Base-by-base conservation (phyloP, 2,797 vertebrate genomes). In the Dendrocincla tyrannina region DNA sequence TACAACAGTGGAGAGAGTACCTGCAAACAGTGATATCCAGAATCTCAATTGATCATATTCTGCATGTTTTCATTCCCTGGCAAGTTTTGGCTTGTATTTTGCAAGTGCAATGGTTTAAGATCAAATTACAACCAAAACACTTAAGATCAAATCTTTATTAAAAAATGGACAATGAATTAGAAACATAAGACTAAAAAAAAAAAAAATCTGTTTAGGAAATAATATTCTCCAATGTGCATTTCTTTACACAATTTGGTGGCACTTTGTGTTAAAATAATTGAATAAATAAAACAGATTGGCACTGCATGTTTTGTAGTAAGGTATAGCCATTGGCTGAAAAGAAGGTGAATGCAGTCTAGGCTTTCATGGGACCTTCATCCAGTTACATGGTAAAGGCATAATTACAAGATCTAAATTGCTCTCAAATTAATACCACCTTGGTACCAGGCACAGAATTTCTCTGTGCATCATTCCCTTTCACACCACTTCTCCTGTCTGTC, bases 21-120 rank as follows among this genome's bases (percentile, higher is more conserved):
- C 92, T 70, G 63, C 52, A 82, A 60, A 32, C 14, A n/a, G n/a
- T 58, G 82, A 93, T 46, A 75, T 5, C 42, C 74, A 96, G 63
- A 85, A 82, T 63, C 37, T 27, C 41, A 86, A 2, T 28, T 83
- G 74, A 76, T 82, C 8, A 9, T 23, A 58, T 62, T 66, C 55
- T 59, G 28, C 13, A 47, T 59, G 25, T 19, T 78, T 88, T 89
- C 66, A 81, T 73, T 91, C 88, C 83, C 77, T 87, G 39, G 32
- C 77, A 87, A 68, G 35, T 90, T 87, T 90, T 88, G 66, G n/a
- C 46, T 85, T 69, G 32, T 49, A 35, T 84, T 95, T 91, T 90
- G 35, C 47, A 89, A 76, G 30, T 4, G 3, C 46, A 82, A 69
- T 86, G 25, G 33, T 91, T 75, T 75, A 84, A 69, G 37, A 67